Evolutionary conservation across 2,888 invertebrate species (phyloP), one percentile per base, ranked within the genome.

Genomic region (Acanthacorydalis orientalis): DNA sequence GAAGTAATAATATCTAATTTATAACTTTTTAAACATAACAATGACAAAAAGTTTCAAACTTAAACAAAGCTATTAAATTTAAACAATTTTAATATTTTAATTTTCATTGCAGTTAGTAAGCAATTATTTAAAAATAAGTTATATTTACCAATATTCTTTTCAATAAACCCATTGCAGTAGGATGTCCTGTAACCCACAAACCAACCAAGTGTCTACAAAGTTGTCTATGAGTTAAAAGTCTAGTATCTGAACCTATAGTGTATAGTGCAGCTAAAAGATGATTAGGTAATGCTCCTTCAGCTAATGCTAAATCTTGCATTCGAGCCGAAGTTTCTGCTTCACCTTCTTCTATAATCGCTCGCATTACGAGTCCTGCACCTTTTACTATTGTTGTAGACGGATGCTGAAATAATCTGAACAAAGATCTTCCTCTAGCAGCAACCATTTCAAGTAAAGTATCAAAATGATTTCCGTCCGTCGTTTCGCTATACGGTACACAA

Each of bases 401-500:
- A 42, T 42, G 31, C 97, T 88, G 86, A 66, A 95, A 95, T 39
- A 98, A 70, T 62, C 87, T 83, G 64, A 95, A 98, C 15, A 98
- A 70, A 50, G 84, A 81, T 48, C 95, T 77, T 7, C 97, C 97
- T 54, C 88, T 77, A 46, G 83, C 79, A 4, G 98, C 92, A 1
- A 97, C 95, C 79, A 97, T 81, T 67, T 92, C 90, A 23, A 97
- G 68, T 46, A 97, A 71, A 55, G 80, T 80, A 65, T 98, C 97
- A 65, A 95, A 95, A 62, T 91, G 90, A 60, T 88, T 88, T 45
- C 93, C 92, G 60, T 96, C 93, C 0, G 98, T 98, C 4, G 98
- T 99, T 69, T 99, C 98, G 60, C 93, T 92, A 69, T 97, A 98
- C 4, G 98, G 98, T 52, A 96, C 92, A 69, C 98, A 99, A 39